A percentile compares a stretch with the other conserved stretches of the same genome.
Evolutionary conservation across 2,888 invertebrate species (phyloP).

Genomic region (Malacosoma neustria): DNA sequence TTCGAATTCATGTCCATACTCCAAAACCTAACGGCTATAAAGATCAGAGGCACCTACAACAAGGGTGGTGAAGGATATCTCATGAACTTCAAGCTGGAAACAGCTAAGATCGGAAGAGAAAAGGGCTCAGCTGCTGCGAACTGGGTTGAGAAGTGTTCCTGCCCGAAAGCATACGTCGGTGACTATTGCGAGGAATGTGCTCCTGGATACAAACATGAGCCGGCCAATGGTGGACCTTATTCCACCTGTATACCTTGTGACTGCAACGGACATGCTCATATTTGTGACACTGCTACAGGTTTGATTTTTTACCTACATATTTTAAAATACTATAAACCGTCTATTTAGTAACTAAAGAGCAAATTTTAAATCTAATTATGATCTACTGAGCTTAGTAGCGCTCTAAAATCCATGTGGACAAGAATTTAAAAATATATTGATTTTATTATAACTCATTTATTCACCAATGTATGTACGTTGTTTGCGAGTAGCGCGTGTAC

Average conservation of each 20-base stretch:
- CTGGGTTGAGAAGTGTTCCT: conserved; percentile 97
- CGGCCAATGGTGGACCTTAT: conserved; percentile 93
- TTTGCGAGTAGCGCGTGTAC: too few relatives aligned
- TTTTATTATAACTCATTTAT: too few relatives aligned
- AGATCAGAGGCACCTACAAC: conserved; percentile 94
- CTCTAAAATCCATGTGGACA: too few relatives aligned
- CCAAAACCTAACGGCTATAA: conserved; percentile 94
- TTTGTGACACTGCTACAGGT: conserved; percentile 96
- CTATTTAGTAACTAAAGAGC: too few relatives aligned
- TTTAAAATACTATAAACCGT: not conserved
- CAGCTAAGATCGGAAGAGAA: conserved; percentile 88
- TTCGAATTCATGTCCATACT: conserved; percentile 94
- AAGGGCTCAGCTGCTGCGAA: conserved; percentile 79
- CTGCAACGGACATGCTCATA: conserved; percentile 96
- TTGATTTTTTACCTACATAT: conserved; percentile 10
- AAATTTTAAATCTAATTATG: too few relatives aligned
- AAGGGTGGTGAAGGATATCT: conserved; percentile 89
- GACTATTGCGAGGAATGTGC: conserved; percentile 99
- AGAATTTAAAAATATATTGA: too few relatives aligned
- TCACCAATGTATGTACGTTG: too few relatives aligned
- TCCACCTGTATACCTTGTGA: conserved; percentile 96
- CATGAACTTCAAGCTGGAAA: conserved; percentile 91
- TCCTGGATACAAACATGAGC: conserved; percentile 94
- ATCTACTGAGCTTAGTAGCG: too few relatives aligned
- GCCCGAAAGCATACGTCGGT: conserved; percentile 90